phyloP scores from a whole-genome alignment of 1,140 invertebrate genomes.

The Euglossa dilemma region DNA sequence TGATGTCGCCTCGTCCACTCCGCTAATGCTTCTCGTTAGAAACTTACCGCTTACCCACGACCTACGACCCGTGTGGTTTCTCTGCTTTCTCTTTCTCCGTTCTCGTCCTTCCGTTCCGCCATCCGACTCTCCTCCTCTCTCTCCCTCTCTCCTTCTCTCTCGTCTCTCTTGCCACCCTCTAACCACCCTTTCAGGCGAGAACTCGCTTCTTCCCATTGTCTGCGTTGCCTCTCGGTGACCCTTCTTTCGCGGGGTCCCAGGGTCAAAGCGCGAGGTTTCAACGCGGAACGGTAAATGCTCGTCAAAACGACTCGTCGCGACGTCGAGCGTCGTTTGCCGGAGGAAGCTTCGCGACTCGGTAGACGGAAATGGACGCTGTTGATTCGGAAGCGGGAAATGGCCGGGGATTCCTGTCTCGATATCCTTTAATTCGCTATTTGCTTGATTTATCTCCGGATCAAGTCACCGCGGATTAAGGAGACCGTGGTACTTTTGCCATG shows the following conservation, averaged over 20 bases:
- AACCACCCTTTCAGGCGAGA: not conserved
- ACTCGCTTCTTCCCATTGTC: slow-evolving; percentile 11
- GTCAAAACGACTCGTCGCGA: not conserved
- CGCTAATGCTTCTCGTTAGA: slow-evolving; percentile 74
- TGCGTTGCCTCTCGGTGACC: not conserved
- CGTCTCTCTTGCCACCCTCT: not conserved
- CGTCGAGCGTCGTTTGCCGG: not conserved
- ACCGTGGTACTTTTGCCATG: no score
- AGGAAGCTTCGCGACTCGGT: not conserved
- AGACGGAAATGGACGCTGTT: not conserved
- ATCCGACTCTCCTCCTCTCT: not conserved
- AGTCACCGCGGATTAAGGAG: no score
- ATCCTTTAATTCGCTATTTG: no score
- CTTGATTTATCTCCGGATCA: no score
- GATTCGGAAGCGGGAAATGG: not conserved
- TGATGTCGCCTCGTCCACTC: slow-evolving; percentile 75
- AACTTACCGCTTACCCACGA: slow-evolving; percentile 71
- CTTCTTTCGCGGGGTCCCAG: not conserved
- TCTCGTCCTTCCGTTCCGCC: not conserved
- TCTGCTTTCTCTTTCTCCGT: slow-evolving; percentile 13
- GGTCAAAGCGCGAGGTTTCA: not conserved
- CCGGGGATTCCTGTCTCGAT: no score
- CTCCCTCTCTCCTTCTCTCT: not conserved
- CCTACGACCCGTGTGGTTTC: slow-evolving; percentile 54
- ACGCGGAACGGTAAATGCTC: not conserved